Percentiles rank a stretch among this genome's conserved stretches.
These are phyloP conservation scores for Orbicella faveolata DNA, from an alignment of 64 coral and sea anemone species.

Conservation along the genomic window DNA sequence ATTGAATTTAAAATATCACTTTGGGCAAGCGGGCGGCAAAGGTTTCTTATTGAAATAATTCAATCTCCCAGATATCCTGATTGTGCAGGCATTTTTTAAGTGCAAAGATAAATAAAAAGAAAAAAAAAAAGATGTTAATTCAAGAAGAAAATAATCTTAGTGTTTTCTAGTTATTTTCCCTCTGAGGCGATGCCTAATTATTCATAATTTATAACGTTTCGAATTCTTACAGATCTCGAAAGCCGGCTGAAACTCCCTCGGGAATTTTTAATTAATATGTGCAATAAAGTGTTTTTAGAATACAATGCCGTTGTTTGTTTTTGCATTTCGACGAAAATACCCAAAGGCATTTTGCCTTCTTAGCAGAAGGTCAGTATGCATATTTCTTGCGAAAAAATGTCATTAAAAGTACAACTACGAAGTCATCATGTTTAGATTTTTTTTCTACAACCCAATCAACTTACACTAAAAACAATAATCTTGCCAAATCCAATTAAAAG, in stretches of 20 bases:
- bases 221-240: not conserved
- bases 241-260: too few species aligned
- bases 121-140: not conserved
- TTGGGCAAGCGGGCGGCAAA: too few species aligned
- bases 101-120: not conserved
- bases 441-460: not conserved
- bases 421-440: not conserved
- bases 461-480: not conserved
- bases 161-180: not conserved
- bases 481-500: slow-evolving; percentile 10
- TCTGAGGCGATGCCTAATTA: not conserved
- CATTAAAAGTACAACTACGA: not conserved
- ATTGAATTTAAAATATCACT: too few species aligned
- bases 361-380: not conserved
- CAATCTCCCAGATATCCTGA: too few species aligned
- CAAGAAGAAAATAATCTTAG: not conserved
- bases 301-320: not conserved
- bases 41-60: too few species aligned
- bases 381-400: not conserved
- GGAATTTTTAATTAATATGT: too few species aligned
- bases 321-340: not conserved
- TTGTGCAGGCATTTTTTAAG: too few species aligned
- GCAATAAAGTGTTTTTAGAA: not conserved
- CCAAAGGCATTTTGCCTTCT: not conserved
- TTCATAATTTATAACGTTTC: not conserved